These are phyloP conservation scores for Gambelia wislizenii DNA, from an alignment of 2,797 vertebrate species.

Conservation along the genomic window DNA sequence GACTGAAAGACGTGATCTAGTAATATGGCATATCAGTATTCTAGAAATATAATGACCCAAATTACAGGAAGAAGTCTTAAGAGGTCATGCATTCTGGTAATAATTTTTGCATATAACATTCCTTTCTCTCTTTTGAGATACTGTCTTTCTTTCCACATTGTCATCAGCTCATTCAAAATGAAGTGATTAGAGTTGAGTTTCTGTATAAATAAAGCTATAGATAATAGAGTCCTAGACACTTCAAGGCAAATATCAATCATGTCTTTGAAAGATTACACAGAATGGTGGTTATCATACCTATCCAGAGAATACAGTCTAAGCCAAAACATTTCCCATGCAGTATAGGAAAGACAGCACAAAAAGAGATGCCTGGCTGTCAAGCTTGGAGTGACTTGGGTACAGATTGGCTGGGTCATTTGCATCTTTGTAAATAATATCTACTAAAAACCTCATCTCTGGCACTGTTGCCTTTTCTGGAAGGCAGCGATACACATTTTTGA, in stretches of 20 bases:
- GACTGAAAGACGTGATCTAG: not conserved
- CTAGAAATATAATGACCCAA: not conserved
- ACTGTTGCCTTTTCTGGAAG: not conserved
- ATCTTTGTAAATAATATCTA: conserved; percentile 2
- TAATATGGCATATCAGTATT: not conserved
- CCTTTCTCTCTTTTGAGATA: not conserved
- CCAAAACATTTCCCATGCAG: conserved; percentile 1
- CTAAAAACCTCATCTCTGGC: not conserved
- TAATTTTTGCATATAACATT: not conserved
- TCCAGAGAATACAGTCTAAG: conserved; percentile 22
- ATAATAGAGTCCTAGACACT: not conserved
- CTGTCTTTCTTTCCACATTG: not conserved
- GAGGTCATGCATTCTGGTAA: not conserved
- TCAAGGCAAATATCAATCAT: conserved; percentile 42
- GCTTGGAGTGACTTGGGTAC: not conserved
- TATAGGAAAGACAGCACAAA: conserved; percentile 11
- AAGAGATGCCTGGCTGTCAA: not conserved
- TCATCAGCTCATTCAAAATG: not conserved
- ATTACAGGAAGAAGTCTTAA: not conserved
- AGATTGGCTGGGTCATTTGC: not conserved
- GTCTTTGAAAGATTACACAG: conserved; percentile 30
- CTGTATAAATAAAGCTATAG: conserved; percentile 32
- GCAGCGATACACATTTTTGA: not conserved
- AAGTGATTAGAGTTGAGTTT: conserved; percentile 29
- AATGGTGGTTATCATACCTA: not conserved